Percentiles rank a stretch among this genome's conserved stretches.
Evolutionary conservation across 1,140 invertebrate genomes (phyloP).

Genomic region (Aethina tumida): DNA sequence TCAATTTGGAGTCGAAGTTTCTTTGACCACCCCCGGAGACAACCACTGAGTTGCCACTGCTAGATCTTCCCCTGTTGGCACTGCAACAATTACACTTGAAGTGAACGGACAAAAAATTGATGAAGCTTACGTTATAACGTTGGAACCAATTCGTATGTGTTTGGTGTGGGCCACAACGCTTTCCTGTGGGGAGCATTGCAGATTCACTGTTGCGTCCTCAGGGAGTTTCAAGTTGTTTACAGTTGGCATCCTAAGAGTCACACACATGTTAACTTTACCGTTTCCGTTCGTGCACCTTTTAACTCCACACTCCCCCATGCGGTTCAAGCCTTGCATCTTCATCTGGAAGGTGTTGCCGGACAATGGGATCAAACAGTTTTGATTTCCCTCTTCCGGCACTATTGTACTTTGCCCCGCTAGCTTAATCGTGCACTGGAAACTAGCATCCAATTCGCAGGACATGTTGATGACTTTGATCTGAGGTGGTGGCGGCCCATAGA

Average conservation of each 20-base stretch:
- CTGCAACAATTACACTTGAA: slow-evolving; percentile 9
- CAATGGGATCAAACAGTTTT: slow-evolving; percentile 12
- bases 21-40: slow-evolving; percentile 47
- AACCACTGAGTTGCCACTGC: slow-evolving; percentile 36
- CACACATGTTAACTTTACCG: slow-evolving; percentile 37
- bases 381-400: slow-evolving; percentile 16
- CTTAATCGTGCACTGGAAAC: slow-evolving; percentile 10
- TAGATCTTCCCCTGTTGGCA: slow-evolving; percentile 27
- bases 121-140: slow-evolving; percentile 14
- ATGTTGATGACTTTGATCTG: slow-evolving; percentile 26
- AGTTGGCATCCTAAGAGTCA: slow-evolving; percentile 49
- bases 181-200: slow-evolving; percentile 53
- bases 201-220: slow-evolving; percentile 48
- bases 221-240: slow-evolving; percentile 49
- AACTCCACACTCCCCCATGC: slow-evolving; percentile 34
- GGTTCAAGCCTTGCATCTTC: slow-evolving; percentile 17
- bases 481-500: slow-evolving; percentile 9
- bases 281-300: slow-evolving; percentile 25
- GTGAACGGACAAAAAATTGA: not conserved
- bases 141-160: slow-evolving; percentile 24
- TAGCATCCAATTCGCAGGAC: slow-evolving; percentile 24
- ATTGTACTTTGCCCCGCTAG: slow-evolving; percentile 7
- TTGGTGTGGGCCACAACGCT: slow-evolving; percentile 46
- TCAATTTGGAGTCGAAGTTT: slow-evolving; percentile 47
- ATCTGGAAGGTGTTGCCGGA: slow-evolving; percentile 15